Base-by-base conservation (phyloP, 2,797 vertebrate species). In the Hemitrygon akajei region DNA sequence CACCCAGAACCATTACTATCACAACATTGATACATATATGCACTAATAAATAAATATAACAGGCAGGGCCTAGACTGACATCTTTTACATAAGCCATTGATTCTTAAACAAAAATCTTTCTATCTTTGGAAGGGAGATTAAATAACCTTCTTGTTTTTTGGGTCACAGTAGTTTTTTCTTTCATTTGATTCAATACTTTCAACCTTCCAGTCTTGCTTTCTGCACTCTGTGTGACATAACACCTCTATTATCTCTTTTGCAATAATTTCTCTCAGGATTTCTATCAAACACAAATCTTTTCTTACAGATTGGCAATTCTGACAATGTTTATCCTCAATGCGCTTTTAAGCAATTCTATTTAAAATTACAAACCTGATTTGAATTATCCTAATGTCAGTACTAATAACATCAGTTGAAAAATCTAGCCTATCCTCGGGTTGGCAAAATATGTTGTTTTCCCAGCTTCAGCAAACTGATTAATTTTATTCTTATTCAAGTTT, bases 1-100 rank as follows among this genome's bases (percentile, higher is more conserved):
- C 69, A 73, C 22, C 69, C 66, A 25, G 22, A 25, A n/a, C 14
- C 71, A 71, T 92, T 66, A 92, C 27, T 73, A 92, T 91, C 63
- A 69, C n/a, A 34, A 34, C 16, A 91, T 40, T 12, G 34, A 92
- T 75, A 73, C 40, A 71, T 73, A 30, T 25, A 75, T 75, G 40
- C 71, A 92, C 40, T 75, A 47, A 71, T 91, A 22, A 91, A 92
- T 18, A 87, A 87, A 87, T 87, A 87, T 87, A 92, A 47, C 69
- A 92, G 20, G 89, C 89, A 47, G 66, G 73, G 7, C 20, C 10
- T 25, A 47, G 91, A 71, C 37, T 73, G 25, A 75, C 58, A 34
- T 87, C 14, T 34, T 87, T 66, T 87, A 20, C 58, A 66, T 71
- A 71, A 66, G 34, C 9, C n/a, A 22, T 71, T 73, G n/a, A 91